A percentile compares a stretch with the other conserved stretches of the same genome.
Conservation (phyloP, 2,797 vertebrate species). For the Eulemur mongoz region DNA sequence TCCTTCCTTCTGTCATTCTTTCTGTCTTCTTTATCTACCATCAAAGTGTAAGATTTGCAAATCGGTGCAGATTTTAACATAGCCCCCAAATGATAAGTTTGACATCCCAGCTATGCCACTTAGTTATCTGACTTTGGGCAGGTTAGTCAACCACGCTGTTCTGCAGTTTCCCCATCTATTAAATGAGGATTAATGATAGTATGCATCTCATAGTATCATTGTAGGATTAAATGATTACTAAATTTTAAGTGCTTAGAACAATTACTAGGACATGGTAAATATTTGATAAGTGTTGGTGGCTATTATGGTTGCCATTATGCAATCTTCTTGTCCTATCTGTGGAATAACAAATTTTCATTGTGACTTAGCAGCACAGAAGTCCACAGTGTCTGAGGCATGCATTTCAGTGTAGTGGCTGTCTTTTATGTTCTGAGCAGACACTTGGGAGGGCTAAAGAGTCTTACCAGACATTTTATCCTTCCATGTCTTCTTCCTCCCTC, state of each 20-base stretch:
- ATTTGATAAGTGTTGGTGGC: background rate
- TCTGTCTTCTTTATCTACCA: background rate
- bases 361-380: background rate
- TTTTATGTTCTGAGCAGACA: background rate
- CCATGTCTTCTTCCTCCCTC: background rate
- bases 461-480: background rate
- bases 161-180: background rate
- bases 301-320: background rate
- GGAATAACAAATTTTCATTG: background rate
- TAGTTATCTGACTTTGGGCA: background rate
- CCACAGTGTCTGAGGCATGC: too few relatives aligned
- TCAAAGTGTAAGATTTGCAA: background rate
- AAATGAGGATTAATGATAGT: background rate
- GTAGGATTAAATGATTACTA: background rate
- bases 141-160: background rate
- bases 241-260: background rate
- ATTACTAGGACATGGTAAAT: background rate
- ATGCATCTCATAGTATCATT: background rate
- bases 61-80: background rate
- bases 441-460: background rate
- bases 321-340: background rate
- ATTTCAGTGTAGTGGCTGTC: background rate
- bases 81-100: background rate
- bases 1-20: background rate
- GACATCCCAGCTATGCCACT: background rate